phyloP scores from a whole-genome alignment of 1,140 invertebrate genomes.

The Drosophila bipectinata region DNA sequence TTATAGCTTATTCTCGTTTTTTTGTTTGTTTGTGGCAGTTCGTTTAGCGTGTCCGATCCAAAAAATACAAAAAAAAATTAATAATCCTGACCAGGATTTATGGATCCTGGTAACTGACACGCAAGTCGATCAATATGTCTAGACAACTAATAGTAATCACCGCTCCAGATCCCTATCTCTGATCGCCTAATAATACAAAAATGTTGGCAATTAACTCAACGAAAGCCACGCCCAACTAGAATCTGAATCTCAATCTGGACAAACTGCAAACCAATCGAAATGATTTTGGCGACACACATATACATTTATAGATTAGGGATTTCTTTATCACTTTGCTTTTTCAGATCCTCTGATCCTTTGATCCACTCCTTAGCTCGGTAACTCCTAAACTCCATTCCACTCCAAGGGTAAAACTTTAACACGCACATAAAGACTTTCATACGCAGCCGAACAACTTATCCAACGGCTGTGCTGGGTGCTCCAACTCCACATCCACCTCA shows the following conservation, averaged over 20 bases:
- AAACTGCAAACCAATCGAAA: conserved; percentile 41
- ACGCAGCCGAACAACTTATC: conserved; percentile 29
- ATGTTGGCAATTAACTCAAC: conserved; percentile 33
- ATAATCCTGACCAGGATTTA: neutral
- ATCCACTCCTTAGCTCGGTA: conserved; percentile 1
- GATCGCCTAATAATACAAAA: conserved; percentile 20
- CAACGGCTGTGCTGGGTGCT: conserved; percentile 4
- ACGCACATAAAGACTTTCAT: conserved; percentile 55
- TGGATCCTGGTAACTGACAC: conserved; percentile 28
- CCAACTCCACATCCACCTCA: too few relatives aligned
- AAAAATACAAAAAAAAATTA: conserved; percentile 3
- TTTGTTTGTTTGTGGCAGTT: conserved; percentile 62
- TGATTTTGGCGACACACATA: conserved; percentile 30
- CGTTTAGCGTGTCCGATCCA: conserved; percentile 28
- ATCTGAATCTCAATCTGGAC: conserved; percentile 28
- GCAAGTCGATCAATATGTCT: conserved; percentile 19
- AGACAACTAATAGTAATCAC: conserved; percentile 44
- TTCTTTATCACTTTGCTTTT: conserved; percentile 76
- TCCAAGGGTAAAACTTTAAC: conserved; percentile 66
- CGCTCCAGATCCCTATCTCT: conserved; percentile 16
- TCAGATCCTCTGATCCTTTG: conserved; percentile 14
- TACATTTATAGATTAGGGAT: conserved; percentile 41
- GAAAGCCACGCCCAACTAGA: conserved; percentile 22
- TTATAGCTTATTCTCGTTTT: conserved; percentile 23
- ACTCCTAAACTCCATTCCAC: neutral